Evolutionary conservation across 1,140 invertebrate genomes (phyloP).

Genomic region (Drosophila sturtevanti): DNA sequence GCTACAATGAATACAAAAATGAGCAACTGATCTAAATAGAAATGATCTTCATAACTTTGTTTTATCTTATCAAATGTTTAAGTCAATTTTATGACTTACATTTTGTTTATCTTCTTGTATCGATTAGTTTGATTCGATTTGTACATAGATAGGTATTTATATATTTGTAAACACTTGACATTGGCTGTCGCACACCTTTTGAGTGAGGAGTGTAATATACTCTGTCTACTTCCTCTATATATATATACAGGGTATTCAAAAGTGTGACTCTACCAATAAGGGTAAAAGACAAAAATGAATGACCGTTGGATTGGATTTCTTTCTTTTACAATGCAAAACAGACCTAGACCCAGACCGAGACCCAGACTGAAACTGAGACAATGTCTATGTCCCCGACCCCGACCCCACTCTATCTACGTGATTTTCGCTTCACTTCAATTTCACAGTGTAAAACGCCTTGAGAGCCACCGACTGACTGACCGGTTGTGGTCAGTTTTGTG

Average conservation of each 20-base stretch:
- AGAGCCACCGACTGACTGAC: conserved; percentile 50
- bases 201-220: too few relatives aligned
- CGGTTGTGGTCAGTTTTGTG: conserved; percentile 62
- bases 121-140: too few relatives aligned
- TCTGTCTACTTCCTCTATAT: neutral
- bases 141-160: too few relatives aligned
- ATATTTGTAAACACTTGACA: too few relatives aligned
- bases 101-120: too few relatives aligned
- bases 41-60: too few relatives aligned
- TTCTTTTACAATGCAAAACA: conserved; percentile 21
- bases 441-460: conserved; percentile 63
- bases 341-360: conserved; percentile 59
- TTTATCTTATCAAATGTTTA: too few relatives aligned
- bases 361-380: neutral
- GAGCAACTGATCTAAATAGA: too few relatives aligned
- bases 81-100: too few relatives aligned
- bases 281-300: neutral
- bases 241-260: neutral
- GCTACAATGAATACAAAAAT: neutral
- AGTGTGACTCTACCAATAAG: neutral
- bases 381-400: neutral
- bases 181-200: too few relatives aligned
- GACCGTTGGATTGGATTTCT: conserved; percentile 2
- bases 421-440: conserved; percentile 20
- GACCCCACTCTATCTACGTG: conserved; percentile 31